Evolutionary conservation across 2,113 vertebrate species (phyloP).

Genomic region (Trachemys scripta): DNA sequence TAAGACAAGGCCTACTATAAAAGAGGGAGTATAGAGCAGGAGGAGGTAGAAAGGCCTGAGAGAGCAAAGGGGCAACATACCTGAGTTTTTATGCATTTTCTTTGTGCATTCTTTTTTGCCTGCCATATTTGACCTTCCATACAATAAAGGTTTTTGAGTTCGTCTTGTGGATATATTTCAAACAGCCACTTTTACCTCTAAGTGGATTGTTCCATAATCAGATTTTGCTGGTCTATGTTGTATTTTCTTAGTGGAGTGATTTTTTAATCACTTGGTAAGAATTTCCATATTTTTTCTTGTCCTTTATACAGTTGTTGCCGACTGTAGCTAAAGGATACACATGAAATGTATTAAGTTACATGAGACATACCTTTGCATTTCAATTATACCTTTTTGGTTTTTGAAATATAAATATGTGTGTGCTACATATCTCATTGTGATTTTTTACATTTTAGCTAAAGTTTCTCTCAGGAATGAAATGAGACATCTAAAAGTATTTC

Average conservation of each 20-base stretch:
- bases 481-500: not conserved
- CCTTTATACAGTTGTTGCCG: not conserved
- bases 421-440: not conserved
- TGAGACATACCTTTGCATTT: not conserved
- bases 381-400: not conserved
- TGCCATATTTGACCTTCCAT: not conserved
- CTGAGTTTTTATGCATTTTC: not conserved
- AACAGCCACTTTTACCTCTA: not conserved
- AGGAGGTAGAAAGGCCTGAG: not conserved
- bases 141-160: not conserved
- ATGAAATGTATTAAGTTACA: not conserved
- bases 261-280: not conserved
- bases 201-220: not conserved
- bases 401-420: not conserved
- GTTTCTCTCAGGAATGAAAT: not conserved
- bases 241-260: not conserved
- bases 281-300: not conserved
- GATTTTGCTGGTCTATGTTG: not conserved
- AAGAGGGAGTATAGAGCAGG: not conserved
- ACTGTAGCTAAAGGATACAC: not conserved
- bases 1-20: not conserved
- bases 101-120: not conserved
- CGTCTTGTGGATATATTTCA: not conserved
- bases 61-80: not conserved
- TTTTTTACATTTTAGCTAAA: not conserved